Conservation (phyloP, 23 tunicate species). For the Trididemnum clinides region DNA sequence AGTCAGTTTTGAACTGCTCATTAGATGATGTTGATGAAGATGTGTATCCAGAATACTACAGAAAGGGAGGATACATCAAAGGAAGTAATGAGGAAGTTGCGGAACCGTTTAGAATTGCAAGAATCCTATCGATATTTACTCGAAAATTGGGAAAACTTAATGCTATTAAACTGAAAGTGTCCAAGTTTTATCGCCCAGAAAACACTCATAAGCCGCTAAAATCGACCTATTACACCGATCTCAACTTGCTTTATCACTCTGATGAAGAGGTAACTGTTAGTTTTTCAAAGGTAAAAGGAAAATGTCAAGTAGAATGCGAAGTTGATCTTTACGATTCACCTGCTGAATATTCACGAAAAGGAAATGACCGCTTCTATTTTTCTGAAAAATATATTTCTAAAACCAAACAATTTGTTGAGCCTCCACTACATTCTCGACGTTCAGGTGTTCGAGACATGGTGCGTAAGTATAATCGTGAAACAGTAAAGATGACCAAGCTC, state of each 20-base stretch:
- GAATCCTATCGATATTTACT: slow-evolving; percentile 59
- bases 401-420: slow-evolving; percentile 35
- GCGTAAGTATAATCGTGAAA: slow-evolving; percentile 21
- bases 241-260: slow-evolving; percentile 69
- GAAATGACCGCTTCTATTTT: slow-evolving; percentile 74
- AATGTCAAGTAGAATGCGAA: slow-evolving; percentile 80
- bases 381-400: slow-evolving; percentile 52
- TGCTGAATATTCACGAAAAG: slow-evolving; percentile 57
- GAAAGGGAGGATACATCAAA: slow-evolving; percentile 62
- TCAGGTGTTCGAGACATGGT: slow-evolving; percentile 42
- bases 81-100: slow-evolving; percentile 74
- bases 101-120: slow-evolving; percentile 74
- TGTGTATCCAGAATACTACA: slow-evolving; percentile 77
- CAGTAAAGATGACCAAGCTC: slow-evolving; percentile 43
- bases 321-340: slow-evolving; percentile 42
- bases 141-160: background rate
- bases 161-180: slow-evolving; percentile 36
- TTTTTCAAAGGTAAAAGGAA: slow-evolving; percentile 49
- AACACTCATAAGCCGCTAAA: slow-evolving; percentile 67
- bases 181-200: slow-evolving; percentile 90
- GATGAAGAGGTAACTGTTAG: slow-evolving; percentile 57
- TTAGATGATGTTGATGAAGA: slow-evolving; percentile 71
- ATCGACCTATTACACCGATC: slow-evolving; percentile 51
- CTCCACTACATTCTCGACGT: slow-evolving; percentile 62
- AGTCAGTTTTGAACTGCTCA: background rate